Percentiles rank a stretch among this genome's conserved stretches.
Conservation (phyloP, 2,113 vertebrate species). For the Bolborhynchus lineola region DNA sequence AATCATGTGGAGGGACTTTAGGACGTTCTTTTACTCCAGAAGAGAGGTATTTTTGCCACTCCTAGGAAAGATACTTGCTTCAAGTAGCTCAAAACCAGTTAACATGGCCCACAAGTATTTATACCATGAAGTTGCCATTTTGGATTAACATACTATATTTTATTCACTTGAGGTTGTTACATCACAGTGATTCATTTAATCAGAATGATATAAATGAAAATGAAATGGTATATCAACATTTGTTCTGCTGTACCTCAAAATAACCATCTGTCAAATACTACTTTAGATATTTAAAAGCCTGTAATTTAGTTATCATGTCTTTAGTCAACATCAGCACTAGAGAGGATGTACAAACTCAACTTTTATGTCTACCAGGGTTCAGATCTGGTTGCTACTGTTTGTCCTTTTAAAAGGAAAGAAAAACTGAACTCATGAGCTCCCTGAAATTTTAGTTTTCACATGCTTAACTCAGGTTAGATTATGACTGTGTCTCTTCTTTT, state of each 20-base stretch:
- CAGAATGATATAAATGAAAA: not conserved
- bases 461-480: not conserved
- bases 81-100: not conserved
- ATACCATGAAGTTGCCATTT: not conserved
- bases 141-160: not conserved
- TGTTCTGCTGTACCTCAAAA: not conserved
- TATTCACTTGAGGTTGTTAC: not conserved
- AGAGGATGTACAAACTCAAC: not conserved
- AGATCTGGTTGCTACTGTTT: not conserved
- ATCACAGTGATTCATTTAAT: not conserved
- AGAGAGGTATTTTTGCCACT: not conserved
- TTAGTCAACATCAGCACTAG: not conserved
- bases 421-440: not conserved
- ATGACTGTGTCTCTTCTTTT: not conserved
- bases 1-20: not conserved
- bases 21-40: not conserved
- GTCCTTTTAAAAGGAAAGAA: not conserved
- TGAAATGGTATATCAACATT: not conserved
- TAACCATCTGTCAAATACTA: not conserved
- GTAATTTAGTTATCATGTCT: not conserved
- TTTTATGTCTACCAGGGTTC: not conserved
- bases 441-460: not conserved
- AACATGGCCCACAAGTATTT: not conserved
- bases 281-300: not conserved
- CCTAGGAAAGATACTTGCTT: not conserved